Evolutionary conservation across 2,888 invertebrate species (phyloP), one percentile per base, ranked within the genome.

Genomic region (Ommatoiulus sabulosus): DNA sequence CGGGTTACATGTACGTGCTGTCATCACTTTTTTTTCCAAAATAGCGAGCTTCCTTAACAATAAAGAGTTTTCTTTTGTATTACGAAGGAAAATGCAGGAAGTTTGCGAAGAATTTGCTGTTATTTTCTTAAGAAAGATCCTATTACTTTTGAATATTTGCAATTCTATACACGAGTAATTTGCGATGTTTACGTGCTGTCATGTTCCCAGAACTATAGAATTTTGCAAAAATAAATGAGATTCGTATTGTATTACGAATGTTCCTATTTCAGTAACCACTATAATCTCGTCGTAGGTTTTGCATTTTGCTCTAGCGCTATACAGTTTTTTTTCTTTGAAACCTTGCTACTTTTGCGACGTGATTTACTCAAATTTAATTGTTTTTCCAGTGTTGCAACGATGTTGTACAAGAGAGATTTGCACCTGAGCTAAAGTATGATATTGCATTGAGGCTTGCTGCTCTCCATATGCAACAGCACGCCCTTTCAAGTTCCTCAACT

Each of bases 391-490:
- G 97, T 93, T 97, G 97, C 92, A 98, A 97, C 92, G 98, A 98
- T 93, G 97, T 98, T 17, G 96, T 97, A 0, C 96, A 97, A 92
- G 98, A 98, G 92, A 93, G 97, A 89, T 97, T 97, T 92, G 96
- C 97, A 0, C 97, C 97, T 0, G 98, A 98, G 92, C 94, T 98
- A 90, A 96, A 96, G 92, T 96, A 97, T 84, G 98, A 98, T 91
- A 96, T 96, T 35, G 97, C 97, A 43, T 92, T 98, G 90, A 94
- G 97, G 15, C 93, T 98, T 91, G 97, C 97, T 0, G 97, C 98
- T 0, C 93, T 98, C 88, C 97, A 98, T 91, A 96, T 98, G 93
- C 97, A 97, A 91, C 97, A 98, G 92, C 97, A 97, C 92, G 96
- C 97, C 17, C 93, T 97, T 91, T 96, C 96, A 87, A 96, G 96